Conservation (phyloP, 2,888 invertebrate species). For the Gerris lacustris region DNA sequence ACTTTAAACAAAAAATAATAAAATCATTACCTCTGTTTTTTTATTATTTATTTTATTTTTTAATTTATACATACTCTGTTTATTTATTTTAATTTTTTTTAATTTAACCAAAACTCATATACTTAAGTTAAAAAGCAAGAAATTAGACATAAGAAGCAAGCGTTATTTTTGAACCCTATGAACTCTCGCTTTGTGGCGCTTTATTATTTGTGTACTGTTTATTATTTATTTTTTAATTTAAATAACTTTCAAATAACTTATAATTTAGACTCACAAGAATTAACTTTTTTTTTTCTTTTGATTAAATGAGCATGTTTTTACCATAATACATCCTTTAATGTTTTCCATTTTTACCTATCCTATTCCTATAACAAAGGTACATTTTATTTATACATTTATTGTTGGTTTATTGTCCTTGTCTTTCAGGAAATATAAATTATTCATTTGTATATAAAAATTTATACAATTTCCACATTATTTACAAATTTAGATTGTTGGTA, state of each 20-base stretch:
- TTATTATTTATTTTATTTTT: background rate
- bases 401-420: no score
- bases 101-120: conserved; percentile 13
- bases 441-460: no score
- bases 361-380: no score
- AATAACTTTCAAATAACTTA: conserved; percentile 14
- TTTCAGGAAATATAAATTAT: no score
- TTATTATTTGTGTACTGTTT: conserved; percentile 27
- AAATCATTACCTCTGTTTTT: background rate
- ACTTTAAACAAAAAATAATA: background rate
- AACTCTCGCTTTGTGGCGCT: conserved; percentile 29
- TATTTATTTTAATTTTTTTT: conserved; percentile 5
- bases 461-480: no score
- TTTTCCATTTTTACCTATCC: no score
- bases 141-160: background rate
- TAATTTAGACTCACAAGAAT: conserved; percentile 15
- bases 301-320: no score
- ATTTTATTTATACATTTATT: no score
- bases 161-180: conserved; percentile 15
- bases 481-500: no score
- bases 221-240: conserved; percentile 25
- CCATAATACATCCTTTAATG: no score
- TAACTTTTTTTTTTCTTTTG: conserved; percentile 11
- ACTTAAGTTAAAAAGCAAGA: conserved; percentile 23
- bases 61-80: background rate